Evolutionary conservation across 23 tunicate genomes (phyloP).

Genomic region (Pegea sp.): DNA sequence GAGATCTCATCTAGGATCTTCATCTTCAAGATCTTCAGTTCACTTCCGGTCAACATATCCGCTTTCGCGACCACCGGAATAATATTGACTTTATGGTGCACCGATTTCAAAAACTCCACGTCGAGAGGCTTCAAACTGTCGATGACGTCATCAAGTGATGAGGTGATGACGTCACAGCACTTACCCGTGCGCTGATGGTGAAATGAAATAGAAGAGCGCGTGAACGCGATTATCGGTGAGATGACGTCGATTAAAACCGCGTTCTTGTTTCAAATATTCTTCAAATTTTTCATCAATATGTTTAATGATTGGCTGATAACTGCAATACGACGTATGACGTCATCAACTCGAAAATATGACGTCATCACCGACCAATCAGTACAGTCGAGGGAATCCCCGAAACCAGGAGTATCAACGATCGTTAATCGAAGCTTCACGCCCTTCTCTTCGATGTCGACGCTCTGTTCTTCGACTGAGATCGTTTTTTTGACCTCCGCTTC

Average conservation of each 20-base stretch:
- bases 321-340: no score
- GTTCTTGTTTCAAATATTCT: conserved; percentile 85
- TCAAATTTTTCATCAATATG: conserved; percentile 96
- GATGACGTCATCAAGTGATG: no score
- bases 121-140: conserved; percentile 87
- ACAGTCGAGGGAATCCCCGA: conserved; percentile 85
- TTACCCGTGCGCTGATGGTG: conserved; percentile 90
- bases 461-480: conserved; percentile 88
- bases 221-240: conserved; percentile 91
- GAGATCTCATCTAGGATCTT: conserved; percentile 84
- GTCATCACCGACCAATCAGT: conserved; percentile 74
- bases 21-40: conserved; percentile 74
- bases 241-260: conserved; percentile 90
- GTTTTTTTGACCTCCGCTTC: conserved; percentile 87
- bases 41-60: conserved; percentile 73
- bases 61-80: conserved; percentile 99
- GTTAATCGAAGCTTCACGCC: conserved; percentile 93
- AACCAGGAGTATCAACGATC: conserved; percentile 98
- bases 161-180: not conserved
- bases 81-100: conserved; percentile 96
- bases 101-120: conserved; percentile 91
- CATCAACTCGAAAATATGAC: no score
- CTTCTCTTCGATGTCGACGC: conserved; percentile 95
- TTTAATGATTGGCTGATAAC: conserved; percentile 90
- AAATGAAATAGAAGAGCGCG: conserved; percentile 93